A percentile compares a stretch with the other conserved stretches of the same genome.
These are phyloP conservation scores for Monodelphis domestica DNA, from an alignment of 2,797 vertebrate genomes.

Conservation along the genomic window DNA sequence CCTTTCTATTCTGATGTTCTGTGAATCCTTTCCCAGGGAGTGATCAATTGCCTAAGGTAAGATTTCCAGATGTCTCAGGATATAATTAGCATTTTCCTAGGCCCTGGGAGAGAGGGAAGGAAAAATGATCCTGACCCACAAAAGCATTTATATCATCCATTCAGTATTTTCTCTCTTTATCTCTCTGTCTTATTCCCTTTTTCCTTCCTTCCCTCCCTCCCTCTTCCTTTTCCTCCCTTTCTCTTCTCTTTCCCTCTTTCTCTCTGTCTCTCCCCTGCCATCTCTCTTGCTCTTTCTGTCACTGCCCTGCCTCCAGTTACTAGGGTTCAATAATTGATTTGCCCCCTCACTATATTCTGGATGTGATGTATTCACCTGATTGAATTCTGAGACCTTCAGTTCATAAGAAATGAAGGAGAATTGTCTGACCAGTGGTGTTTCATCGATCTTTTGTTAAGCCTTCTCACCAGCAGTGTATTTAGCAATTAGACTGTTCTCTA, in stretches of 20 bases:
- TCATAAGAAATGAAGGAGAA: constrained; percentile 12
- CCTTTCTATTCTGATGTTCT: background rate
- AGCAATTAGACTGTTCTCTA: background rate
- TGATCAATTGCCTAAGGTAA: background rate
- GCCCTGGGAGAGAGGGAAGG: background rate
- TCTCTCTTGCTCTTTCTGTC: background rate
- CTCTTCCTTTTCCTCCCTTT: background rate
- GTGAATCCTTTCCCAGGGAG: background rate
- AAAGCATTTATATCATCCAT: background rate
- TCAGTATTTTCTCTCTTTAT: background rate
- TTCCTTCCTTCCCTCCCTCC: background rate
- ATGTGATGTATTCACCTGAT: background rate
- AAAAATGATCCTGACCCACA: accelerated
- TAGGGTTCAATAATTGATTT: background rate
- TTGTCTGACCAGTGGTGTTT: background rate
- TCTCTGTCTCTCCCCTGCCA: background rate
- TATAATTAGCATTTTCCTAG: background rate
- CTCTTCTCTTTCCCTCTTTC: background rate
- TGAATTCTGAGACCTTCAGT: background rate
- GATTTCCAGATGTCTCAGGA: background rate
- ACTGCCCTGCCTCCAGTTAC: background rate
- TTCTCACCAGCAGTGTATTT: background rate
- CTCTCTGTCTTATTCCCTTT: background rate
- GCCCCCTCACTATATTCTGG: background rate
- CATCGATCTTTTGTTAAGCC: background rate